Conservation (phyloP, 2,113 vertebrate species). For the Paratilapia polleni region DNA sequence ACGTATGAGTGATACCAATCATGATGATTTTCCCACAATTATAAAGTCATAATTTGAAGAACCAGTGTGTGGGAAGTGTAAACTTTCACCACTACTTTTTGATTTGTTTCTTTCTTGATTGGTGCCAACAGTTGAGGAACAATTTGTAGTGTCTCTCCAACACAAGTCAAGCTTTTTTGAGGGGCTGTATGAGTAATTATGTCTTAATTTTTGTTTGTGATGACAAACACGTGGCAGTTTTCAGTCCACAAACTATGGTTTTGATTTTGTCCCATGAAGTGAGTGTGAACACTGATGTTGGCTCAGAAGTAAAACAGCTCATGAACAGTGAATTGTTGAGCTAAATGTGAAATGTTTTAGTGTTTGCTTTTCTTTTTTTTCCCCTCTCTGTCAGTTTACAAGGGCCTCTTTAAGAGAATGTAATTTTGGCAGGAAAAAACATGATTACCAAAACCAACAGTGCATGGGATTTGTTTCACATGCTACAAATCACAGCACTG, state of each 20-base stretch:
- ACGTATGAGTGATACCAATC: not conserved
- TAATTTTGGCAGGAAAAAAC: not conserved
- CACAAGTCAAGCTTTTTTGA: not conserved
- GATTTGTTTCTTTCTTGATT: not conserved
- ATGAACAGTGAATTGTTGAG: constrained; percentile 5
- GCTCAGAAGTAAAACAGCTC: constrained; percentile 1
- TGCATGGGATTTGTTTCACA: not conserved
- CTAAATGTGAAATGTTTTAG: constrained; percentile 44
- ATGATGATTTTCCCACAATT: not conserved
- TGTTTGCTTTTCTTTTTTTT: constrained; percentile 10
- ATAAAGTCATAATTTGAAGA: not conserved
- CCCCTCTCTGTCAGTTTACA: not conserved
- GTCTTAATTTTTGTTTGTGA: constrained; percentile 50
- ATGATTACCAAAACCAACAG: not conserved
- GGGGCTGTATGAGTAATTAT: not conserved
- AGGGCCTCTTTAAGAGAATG: not conserved
- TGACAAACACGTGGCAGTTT: constrained; percentile 17
- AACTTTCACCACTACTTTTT: not conserved
- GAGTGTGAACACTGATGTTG: constrained; percentile 6
- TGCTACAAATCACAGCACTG: not conserved
- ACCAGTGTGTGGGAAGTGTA: not conserved
- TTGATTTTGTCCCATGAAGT: constrained; percentile 11
- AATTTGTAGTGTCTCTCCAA: not conserved
- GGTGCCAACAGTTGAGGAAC: constrained; percentile 17
- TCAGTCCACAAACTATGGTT: constrained; percentile 36